phyloP scores from a whole-genome alignment of 2,888 invertebrate genomes.

The Cheilosia vernalis region DNA sequence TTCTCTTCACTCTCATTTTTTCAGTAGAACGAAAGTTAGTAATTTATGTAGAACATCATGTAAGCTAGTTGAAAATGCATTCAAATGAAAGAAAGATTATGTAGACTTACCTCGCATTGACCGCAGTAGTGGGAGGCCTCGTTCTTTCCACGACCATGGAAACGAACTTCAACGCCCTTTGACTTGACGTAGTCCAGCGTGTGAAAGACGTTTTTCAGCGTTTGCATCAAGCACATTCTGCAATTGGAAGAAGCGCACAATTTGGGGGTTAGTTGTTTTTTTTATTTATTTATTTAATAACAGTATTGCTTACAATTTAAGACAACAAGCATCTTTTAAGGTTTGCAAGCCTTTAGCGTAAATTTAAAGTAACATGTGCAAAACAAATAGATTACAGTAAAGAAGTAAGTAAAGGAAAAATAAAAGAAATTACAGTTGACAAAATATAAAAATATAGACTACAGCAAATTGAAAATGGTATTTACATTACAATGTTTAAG shows the following conservation, averaged over 20 bases:
- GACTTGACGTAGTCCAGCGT: slow-evolving; percentile 93
- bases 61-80: neutral
- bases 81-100: neutral
- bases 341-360: no score
- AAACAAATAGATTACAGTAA: no score
- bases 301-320: no score
- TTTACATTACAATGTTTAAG: no score
- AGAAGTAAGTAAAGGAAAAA: no score
- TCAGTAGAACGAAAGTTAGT: slow-evolving; percentile 79
- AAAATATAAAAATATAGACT: no score
- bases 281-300: no score
- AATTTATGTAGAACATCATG: slow-evolving; percentile 75
- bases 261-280: slow-evolving; percentile 5
- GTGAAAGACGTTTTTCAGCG: slow-evolving; percentile 94
- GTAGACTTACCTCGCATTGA: slow-evolving; percentile 95
- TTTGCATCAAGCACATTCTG: slow-evolving; percentile 93
- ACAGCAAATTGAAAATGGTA: no score
- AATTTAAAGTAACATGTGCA: no score
- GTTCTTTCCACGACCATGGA: slow-evolving; percentile 96
- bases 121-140: slow-evolving; percentile 99
- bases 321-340: no score
- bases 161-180: slow-evolving; percentile 94
- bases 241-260: slow-evolving; percentile 76
- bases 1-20: slow-evolving; percentile 76
- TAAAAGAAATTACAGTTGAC: no score